Percentiles rank a stretch among this genome's conserved stretches.
These are phyloP conservation scores for Melanotus villosus DNA, from an alignment of 2,888 invertebrate species.

Conservation along the genomic window DNA sequence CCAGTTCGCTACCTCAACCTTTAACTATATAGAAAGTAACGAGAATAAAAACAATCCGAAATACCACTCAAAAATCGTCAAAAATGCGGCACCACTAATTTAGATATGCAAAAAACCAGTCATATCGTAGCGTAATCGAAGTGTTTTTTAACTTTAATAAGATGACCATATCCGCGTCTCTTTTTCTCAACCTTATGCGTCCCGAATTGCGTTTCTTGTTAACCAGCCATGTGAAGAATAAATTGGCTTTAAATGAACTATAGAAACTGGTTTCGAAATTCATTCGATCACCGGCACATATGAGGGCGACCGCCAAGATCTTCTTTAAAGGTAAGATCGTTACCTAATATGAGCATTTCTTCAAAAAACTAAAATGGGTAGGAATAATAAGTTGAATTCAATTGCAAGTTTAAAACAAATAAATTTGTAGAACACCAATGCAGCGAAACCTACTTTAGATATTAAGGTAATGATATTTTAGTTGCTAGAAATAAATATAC, in stretches of 20 bases:
- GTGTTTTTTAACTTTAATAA: background rate
- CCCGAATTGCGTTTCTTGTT: slow-evolving; percentile 30
- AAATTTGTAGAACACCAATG: too few species aligned
- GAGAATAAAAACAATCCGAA: slow-evolving; percentile 11
- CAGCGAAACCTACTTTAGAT: too few species aligned
- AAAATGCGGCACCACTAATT: slow-evolving; percentile 6
- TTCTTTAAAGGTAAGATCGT: slow-evolving; percentile 6
- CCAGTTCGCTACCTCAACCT: slow-evolving; percentile 5
- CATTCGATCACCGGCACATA: slow-evolving; percentile 26
- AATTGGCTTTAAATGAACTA: slow-evolving; percentile 40
- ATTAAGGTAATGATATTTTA: too few species aligned
- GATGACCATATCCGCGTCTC: background rate
- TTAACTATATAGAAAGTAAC: slow-evolving; percentile 9
- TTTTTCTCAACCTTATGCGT: slow-evolving; percentile 7
- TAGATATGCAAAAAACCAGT: background rate
- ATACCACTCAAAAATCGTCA: background rate
- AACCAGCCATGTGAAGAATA: slow-evolving; percentile 34
- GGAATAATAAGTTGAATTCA: too few species aligned
- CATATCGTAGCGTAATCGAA: background rate
- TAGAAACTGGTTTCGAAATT: slow-evolving; percentile 40
- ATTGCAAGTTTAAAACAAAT: too few species aligned
- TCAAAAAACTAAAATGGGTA: too few species aligned
- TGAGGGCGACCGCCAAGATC: slow-evolving; percentile 16
- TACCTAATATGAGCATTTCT: background rate
- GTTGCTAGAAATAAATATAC: too few species aligned